Evolutionary conservation across 1,140 invertebrate genomes (phyloP), one percentile per base, ranked within the genome.

Genomic region (Scylla paramamosain): DNA sequence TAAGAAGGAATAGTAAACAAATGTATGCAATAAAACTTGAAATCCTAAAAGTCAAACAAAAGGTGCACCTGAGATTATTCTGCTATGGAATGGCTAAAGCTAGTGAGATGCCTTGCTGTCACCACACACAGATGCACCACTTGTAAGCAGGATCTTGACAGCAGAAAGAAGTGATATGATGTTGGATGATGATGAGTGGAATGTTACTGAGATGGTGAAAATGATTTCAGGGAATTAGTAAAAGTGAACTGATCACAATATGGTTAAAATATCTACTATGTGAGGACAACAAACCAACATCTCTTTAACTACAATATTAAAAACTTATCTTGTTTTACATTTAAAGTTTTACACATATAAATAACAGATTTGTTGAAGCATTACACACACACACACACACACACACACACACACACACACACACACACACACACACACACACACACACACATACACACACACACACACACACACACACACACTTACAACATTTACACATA

Each of bases 311-410:
- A 77, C 20, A n/a, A n/a, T n/a, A 20, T n/a, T 77, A 77, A 77
- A 77, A 77, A n/a, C 20, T 77, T n/a, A 77, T n/a, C 67, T 39
- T 77, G n/a, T n/a, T 77, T 77, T 77, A 77, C 67, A 77, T n/a
- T n/a, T n/a, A 77, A 77, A 77, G 67, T 77, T 77, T 25, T 7
- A 77, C 67, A 77, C 67, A 77, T 77, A 77, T 77, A 77, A 25
- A 77, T 77, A 77, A n/a, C 67, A 77, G 67, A 77, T 20, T n/a
- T n/a, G 6, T n/a, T 77, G 12, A 77, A 77, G 67, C 12, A 77
- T 20, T 77, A 7, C 31, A 77, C 20, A 92, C 77, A 92, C 31
- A 92, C 45, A 52, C 52, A 52, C 20, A 59, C 12, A 92, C 7
- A 31, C 52, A 20, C 20, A 29, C 28, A 10, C 39, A 39, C 39